Evolutionary conservation across 2,888 invertebrate genomes (phyloP).

Genomic region (Aphrophora alni): DNA sequence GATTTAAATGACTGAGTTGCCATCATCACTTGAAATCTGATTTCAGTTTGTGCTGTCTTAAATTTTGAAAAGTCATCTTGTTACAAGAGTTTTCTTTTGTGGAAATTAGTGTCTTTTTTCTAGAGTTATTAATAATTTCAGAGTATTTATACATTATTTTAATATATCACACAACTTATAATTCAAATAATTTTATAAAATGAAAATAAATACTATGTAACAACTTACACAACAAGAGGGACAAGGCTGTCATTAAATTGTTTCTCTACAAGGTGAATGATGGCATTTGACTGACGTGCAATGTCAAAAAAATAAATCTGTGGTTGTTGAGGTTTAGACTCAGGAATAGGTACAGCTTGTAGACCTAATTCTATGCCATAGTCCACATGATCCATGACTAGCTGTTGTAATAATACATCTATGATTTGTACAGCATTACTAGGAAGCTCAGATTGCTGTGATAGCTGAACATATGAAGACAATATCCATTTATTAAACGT

Average conservation of each 20-base stretch:
- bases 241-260: slow-evolving; percentile 89
- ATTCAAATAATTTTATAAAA: no score
- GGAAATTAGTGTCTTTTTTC: no score
- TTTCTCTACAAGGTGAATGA: slow-evolving; percentile 91
- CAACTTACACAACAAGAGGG: slow-evolving; percentile 81
- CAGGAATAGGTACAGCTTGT: slow-evolving; percentile 86
- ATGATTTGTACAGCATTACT: slow-evolving; percentile 80
- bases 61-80: no score
- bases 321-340: slow-evolving; percentile 83
- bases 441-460: slow-evolving; percentile 77
- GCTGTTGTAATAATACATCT: slow-evolving; percentile 82
- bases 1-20: no score
- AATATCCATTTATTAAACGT: no score
- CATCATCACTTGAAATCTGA: no score
- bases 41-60: no score
- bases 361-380: slow-evolving; percentile 95
- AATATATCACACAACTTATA: no score
- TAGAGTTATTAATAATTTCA: no score
- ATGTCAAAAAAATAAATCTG: slow-evolving; percentile 93
- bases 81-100: no score
- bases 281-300: slow-evolving; percentile 91
- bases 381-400: slow-evolving; percentile 92
- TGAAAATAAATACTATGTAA: no score
- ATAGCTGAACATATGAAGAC: slow-evolving; percentile 64
- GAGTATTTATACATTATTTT: no score